Evolutionary conservation across 2,113 vertebrate genomes (phyloP).

Genomic region (Eptatretus burgeri): DNA sequence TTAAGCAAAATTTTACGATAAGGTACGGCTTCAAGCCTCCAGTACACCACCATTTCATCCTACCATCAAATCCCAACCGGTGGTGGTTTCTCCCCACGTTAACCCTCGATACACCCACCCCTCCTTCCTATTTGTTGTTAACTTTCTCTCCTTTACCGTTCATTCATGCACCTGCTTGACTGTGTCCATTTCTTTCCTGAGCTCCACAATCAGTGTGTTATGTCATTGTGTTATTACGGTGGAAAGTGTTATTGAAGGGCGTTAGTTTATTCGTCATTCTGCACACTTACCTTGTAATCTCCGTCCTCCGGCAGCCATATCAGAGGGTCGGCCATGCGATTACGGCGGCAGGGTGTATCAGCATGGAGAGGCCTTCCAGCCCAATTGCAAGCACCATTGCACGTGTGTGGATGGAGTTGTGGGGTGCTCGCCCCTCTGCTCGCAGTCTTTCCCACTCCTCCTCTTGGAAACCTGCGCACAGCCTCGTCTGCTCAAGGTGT

Average conservation of each 20-base stretch:
- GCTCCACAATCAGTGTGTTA: too few species aligned
- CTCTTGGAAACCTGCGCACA: conserved; percentile 17
- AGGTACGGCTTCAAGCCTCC: too few species aligned
- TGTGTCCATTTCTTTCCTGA: too few species aligned
- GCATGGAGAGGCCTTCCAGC: conserved; percentile 29
- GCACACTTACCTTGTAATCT: neutral
- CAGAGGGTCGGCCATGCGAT: conserved; percentile 32
- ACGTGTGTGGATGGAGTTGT: conserved; percentile 37
- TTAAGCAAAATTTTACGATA: too few species aligned
- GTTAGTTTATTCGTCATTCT: neutral
- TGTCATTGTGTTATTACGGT: neutral
- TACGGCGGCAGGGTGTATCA: conserved; percentile 32
- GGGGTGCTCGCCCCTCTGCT: conserved; percentile 30
- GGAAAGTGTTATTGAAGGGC: neutral
- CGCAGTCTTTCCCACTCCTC: conserved; percentile 21
- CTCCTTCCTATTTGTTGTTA: too few species aligned
- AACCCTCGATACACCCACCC: too few species aligned
- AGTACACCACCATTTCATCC: too few species aligned
- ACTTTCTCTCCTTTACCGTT: too few species aligned
- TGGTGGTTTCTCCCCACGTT: too few species aligned
- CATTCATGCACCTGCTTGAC: too few species aligned
- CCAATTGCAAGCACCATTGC: conserved; percentile 38
- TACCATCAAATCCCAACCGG: too few species aligned
- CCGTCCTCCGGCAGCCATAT: conserved; percentile 17
- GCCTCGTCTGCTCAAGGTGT: conserved; percentile 23